Evolutionary conservation across 2,113 vertebrate species (phyloP).

Genomic region (Phyllopteryx taeniolatus): DNA sequence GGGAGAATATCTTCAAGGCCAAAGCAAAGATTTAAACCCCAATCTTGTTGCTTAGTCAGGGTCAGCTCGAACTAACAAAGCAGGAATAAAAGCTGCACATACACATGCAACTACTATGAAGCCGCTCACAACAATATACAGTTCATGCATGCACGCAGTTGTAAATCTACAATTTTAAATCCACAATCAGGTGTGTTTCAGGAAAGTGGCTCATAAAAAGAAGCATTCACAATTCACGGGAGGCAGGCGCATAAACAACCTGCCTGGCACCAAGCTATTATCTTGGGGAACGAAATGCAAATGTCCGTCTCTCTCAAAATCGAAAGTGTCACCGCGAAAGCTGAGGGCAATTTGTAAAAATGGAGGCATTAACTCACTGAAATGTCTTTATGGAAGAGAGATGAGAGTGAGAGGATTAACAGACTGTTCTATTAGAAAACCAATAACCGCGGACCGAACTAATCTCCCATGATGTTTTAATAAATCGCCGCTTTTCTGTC

Average conservation of each 20-base stretch:
- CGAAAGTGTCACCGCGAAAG: conserved; percentile 68
- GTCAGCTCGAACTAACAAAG: conserved; percentile 30
- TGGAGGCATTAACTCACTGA: conserved; percentile 64
- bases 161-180: conserved; percentile 21
- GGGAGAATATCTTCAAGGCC: too few relatives aligned
- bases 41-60: conserved; percentile 43
- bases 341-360: conserved; percentile 73
- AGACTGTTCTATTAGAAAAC: conserved; percentile 71
- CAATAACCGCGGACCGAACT: conserved; percentile 66
- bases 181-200: conserved; percentile 10
- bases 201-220: conserved; percentile 22
- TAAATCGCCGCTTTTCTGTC: conserved; percentile 66
- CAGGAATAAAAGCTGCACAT: conserved; percentile 24
- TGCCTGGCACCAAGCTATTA: conserved; percentile 64
- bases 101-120: conserved; percentile 4
- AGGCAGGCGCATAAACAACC: conserved; percentile 32
- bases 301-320: conserved; percentile 66
- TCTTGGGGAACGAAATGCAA: conserved; percentile 67
- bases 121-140: conserved; percentile 14
- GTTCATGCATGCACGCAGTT: conserved; percentile 2
- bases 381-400: conserved; percentile 66
- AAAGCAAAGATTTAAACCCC: too few relatives aligned
- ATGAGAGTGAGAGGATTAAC: conserved; percentile 63
- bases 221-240: conserved; percentile 10
- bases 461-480: conserved; percentile 73